Evolutionary conservation across 2,113 vertebrate genomes (phyloP).

Genomic region (Sterna hirundo): DNA sequence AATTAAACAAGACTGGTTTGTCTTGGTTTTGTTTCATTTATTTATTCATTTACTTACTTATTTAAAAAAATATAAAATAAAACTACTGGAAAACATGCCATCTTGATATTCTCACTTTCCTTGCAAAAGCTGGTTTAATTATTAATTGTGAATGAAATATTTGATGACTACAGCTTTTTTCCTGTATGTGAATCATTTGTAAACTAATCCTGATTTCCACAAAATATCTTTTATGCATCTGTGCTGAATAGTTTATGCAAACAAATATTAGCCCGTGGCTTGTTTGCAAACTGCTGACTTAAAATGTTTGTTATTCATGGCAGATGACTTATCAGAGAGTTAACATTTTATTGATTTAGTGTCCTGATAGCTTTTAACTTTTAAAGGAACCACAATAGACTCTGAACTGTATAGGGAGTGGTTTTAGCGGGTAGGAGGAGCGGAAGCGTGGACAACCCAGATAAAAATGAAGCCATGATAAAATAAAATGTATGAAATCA

Average conservation of each 20-base stretch:
- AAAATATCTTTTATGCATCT: conserved; percentile 29
- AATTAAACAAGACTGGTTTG: neutral
- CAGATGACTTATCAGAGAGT: neutral
- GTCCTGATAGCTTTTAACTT: neutral
- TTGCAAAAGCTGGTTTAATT: neutral
- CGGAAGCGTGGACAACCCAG: neutral
- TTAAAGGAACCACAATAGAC: neutral
- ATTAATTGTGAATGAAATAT: conserved; percentile 13
- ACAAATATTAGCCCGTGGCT: conserved; percentile 44
- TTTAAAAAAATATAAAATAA: neutral
- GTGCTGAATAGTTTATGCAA: conserved; percentile 14
- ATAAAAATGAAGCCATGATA: neutral
- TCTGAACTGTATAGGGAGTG: neutral
- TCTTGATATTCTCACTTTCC: neutral
- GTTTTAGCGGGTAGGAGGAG: neutral
- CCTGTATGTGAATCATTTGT: neutral
- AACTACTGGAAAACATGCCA: neutral
- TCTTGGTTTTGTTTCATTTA: no score
- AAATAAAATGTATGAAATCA: neutral
- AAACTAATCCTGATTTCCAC: conserved; percentile 10
- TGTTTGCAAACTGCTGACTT: conserved; percentile 32
- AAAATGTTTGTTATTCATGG: conserved; percentile 39
- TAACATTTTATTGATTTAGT: conserved; percentile 17
- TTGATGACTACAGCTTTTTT: neutral
- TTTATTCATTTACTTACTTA: neutral